Percentiles rank a stretch among this genome's conserved stretches.
These are phyloP conservation scores for Catostomus latipinnis DNA, from an alignment of 2,797 vertebrate genomes.

Conservation along the genomic window DNA sequence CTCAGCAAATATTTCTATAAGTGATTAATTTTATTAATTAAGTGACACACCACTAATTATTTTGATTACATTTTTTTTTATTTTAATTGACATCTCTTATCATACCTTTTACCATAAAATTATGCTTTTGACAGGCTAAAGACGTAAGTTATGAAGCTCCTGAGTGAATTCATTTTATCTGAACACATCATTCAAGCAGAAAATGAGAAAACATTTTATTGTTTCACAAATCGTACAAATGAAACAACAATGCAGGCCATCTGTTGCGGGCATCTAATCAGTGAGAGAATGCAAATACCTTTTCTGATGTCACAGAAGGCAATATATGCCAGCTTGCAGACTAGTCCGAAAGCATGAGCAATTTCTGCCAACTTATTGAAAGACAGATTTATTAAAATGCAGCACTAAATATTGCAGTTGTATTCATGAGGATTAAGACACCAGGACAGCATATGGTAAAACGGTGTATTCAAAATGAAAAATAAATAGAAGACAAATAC, in stretches of 20 bases:
- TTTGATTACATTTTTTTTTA: too few relatives aligned
- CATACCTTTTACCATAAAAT: not conserved
- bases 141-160: slow-evolving; percentile 3
- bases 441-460: slow-evolving; percentile 70
- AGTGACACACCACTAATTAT: too few relatives aligned
- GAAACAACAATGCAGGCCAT: slow-evolving; percentile 71
- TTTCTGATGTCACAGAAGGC: slow-evolving; percentile 57
- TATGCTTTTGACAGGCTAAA: slow-evolving; percentile 7
- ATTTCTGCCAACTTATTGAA: slow-evolving; percentile 66
- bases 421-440: slow-evolving; percentile 76
- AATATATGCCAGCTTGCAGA: slow-evolving; percentile 65
- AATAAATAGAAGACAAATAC: slow-evolving; percentile 65
- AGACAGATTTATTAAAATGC: slow-evolving; percentile 70
- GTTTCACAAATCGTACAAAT: slow-evolving; percentile 59
- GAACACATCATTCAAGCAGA: slow-evolving; percentile 26
- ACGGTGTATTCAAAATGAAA: slow-evolving; percentile 47
- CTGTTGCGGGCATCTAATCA: slow-evolving; percentile 73
- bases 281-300: slow-evolving; percentile 70
- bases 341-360: slow-evolving; percentile 63
- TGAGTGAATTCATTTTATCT: slow-evolving; percentile 12
- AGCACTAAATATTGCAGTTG: slow-evolving; percentile 66
- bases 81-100: too few relatives aligned
- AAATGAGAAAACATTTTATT: slow-evolving; percentile 43
- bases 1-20: too few relatives aligned
- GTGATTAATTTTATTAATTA: too few relatives aligned